phyloP scores from a whole-genome alignment of 2,797 vertebrate species.

The Graptemys geographica region DNA sequence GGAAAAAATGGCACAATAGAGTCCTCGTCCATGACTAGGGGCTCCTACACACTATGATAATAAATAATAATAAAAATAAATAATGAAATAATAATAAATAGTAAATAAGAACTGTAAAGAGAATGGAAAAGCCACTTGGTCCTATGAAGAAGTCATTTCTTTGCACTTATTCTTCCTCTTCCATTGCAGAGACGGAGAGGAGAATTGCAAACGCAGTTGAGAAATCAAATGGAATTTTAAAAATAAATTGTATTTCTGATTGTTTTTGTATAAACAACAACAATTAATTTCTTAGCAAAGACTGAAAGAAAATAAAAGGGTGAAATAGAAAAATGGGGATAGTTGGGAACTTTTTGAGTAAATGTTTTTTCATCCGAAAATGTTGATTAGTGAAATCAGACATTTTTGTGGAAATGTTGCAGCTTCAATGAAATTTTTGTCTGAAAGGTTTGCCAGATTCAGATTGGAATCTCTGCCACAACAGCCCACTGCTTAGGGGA shows the following conservation, averaged over 20 bases:
- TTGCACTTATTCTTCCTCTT: not conserved
- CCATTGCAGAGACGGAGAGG: not conserved
- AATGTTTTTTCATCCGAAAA: not conserved
- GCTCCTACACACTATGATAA: not conserved
- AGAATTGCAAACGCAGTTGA: not conserved
- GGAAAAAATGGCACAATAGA: not conserved
- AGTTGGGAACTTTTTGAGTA: not conserved
- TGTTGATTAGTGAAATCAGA: not conserved
- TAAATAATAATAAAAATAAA: not conserved
- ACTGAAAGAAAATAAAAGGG: not conserved
- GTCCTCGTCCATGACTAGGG: not conserved
- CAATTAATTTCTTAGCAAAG: not conserved
- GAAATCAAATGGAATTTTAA: not conserved
- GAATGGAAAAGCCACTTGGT: not conserved
- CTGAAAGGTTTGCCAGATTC: not conserved
- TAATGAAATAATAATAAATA: not conserved
- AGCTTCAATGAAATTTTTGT: not conserved
- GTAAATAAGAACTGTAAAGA: not conserved
- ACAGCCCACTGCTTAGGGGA: not conserved
- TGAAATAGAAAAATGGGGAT: not conserved
- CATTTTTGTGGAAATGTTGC: not conserved
- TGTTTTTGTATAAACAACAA: not conserved
- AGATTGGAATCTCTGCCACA: not conserved
- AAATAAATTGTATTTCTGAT: accelerated
- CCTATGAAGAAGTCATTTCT: not conserved